Percentiles rank a stretch among this genome's conserved stretches.
These are phyloP conservation scores for Sceloporus undulatus DNA, from an alignment of 2,113 vertebrate species.

Conservation along the genomic window DNA sequence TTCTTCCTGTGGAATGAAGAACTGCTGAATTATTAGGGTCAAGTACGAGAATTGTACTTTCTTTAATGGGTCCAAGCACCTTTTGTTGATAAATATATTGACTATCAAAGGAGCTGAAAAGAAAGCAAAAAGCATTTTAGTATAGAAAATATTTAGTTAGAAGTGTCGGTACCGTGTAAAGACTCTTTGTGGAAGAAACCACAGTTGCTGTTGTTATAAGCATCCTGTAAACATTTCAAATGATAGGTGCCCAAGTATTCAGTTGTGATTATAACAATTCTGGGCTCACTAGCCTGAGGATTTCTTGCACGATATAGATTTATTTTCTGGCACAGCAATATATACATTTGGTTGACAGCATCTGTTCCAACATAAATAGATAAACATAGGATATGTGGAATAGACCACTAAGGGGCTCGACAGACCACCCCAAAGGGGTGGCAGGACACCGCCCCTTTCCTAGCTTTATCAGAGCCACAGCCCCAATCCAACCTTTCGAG, in stretches of 20 bases:
- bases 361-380: background rate
- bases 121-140: conserved; percentile 46
- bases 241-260: background rate
- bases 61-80: conserved; percentile 91
- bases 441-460: no score
- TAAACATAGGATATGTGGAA: no score
- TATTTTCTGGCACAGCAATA: background rate
- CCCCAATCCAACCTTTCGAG: no score
- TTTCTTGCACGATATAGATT: background rate
- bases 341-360: background rate
- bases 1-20: conserved; percentile 88
- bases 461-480: no score
- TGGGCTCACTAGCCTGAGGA: background rate
- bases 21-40: conserved; percentile 84
- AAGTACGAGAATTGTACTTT: conserved; percentile 91
- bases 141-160: conserved; percentile 53
- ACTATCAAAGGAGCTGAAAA: conserved; percentile 89
- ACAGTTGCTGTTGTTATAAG: background rate
- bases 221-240: background rate
- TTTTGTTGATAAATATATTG: conserved; percentile 88
- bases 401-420: no score
- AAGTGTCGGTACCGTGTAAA: background rate
- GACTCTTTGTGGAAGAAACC: background rate
- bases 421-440: no score
- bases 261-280: no score